Percentiles rank a stretch among this genome's conserved stretches.
Evolutionary conservation across 2,113 vertebrate genomes (phyloP).

Genomic region (Uropsilus gracilis): DNA sequence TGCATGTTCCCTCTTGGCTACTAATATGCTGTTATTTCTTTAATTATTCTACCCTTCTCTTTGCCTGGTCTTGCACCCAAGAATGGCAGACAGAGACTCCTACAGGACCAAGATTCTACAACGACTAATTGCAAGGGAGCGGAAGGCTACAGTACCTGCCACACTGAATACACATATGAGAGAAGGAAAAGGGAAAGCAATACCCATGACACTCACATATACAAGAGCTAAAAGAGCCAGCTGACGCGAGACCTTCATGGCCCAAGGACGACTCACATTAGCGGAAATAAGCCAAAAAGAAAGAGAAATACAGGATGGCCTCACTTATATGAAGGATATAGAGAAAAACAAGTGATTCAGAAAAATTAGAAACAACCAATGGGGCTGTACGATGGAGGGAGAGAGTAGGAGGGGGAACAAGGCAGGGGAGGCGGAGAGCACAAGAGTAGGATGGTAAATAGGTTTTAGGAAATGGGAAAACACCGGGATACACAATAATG

Average conservation of each 20-base stretch:
- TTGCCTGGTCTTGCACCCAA: not conserved
- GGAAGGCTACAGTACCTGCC: conserved; percentile 37
- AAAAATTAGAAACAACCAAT: too few species aligned
- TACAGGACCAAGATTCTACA: not conserved
- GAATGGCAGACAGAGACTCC: not conserved
- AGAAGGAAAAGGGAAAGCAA: not conserved
- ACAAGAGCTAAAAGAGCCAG: not conserved
- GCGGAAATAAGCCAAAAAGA: too few species aligned
- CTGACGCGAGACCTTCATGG: not conserved
- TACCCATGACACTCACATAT: not conserved
- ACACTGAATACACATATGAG: not conserved
- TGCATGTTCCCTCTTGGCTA: not conserved
- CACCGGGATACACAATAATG: too few species aligned
- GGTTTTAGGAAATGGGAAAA: too few species aligned
- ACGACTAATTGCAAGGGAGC: not conserved
- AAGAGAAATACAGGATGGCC: too few species aligned
- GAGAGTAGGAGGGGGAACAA: too few species aligned
- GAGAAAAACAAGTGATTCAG: too few species aligned
- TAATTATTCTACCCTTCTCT: not conserved
- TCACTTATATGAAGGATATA: too few species aligned
- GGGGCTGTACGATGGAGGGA: too few species aligned
- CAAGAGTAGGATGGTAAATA: too few species aligned
- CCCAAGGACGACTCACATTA: too few species aligned
- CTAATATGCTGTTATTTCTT: not conserved
- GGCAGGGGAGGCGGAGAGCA: too few species aligned